A percentile compares a stretch with the other conserved stretches of the same genome.
These are phyloP conservation scores for Lagenorhynchus albirostris DNA, from an alignment of 2,113 vertebrate species.

Conservation along the genomic window DNA sequence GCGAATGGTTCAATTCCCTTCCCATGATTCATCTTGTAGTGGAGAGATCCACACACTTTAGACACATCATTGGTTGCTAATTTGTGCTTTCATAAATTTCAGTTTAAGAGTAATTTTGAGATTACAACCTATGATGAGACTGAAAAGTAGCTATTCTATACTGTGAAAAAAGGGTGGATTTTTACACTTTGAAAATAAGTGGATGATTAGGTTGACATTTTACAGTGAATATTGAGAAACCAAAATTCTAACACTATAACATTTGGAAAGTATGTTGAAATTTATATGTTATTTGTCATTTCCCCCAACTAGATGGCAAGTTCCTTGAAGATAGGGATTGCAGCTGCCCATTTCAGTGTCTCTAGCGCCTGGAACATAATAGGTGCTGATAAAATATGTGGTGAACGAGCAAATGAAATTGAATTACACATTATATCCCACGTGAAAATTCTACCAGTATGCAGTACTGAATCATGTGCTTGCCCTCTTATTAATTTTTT, in stretches of 20 bases:
- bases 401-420: not conserved
- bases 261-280: not conserved
- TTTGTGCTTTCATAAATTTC: not conserved
- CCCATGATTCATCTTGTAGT: not conserved
- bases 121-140: not conserved
- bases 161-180: not conserved
- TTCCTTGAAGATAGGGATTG: not conserved
- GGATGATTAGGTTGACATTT: not conserved
- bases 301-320: not conserved
- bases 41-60: not conserved
- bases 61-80: not conserved
- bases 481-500: not conserved
- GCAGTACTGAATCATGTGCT: not conserved
- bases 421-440: not conserved
- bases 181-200: not conserved
- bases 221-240: not conserved
- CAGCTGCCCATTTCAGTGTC: not conserved
- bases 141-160: not conserved
- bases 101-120: not conserved
- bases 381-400: not conserved
- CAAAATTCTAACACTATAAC: not conserved
- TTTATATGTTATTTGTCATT: not conserved
- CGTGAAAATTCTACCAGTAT: not conserved
- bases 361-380: not conserved
- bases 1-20: not conserved